phyloP scores from a whole-genome alignment of 2,797 vertebrate species.

The Spinus pinus region DNA sequence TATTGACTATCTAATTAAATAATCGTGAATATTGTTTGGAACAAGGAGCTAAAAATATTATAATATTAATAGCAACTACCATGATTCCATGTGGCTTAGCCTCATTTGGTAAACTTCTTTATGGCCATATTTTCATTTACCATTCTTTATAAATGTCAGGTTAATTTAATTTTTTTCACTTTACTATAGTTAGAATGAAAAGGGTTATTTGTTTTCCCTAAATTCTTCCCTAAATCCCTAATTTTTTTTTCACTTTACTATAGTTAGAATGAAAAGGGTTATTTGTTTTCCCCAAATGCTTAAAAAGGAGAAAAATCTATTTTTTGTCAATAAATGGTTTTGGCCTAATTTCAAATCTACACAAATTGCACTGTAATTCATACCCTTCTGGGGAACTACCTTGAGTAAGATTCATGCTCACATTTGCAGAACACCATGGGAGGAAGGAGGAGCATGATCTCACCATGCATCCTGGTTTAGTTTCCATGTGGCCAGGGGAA shows the following conservation, averaged over 20 bases:
- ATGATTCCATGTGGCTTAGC: not conserved
- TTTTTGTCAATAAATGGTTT: not conserved
- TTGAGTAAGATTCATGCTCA: not conserved
- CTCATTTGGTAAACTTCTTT: not conserved
- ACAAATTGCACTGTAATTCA: not conserved
- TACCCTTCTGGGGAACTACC: not conserved
- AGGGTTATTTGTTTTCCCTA: not conserved
- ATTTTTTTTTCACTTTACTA: not conserved
- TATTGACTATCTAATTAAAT: not conserved
- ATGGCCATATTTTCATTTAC: not conserved
- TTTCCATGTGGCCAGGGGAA: not conserved
- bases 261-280: not conserved
- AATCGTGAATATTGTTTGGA: not conserved
- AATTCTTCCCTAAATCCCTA: not conserved
- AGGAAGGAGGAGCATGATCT: not conserved
- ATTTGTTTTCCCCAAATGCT: not conserved
- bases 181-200: not conserved
- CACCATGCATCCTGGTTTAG: not conserved
- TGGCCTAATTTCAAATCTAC: not conserved
- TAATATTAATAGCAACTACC: not conserved
- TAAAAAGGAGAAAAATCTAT: accelerated
- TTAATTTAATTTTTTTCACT: not conserved
- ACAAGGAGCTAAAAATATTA: not conserved
- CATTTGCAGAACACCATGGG: not conserved
- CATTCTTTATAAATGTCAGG: not conserved